These are phyloP conservation scores for Pipa parva DNA, from an alignment of 2,113 vertebrate genomes.

Conservation along the genomic window DNA sequence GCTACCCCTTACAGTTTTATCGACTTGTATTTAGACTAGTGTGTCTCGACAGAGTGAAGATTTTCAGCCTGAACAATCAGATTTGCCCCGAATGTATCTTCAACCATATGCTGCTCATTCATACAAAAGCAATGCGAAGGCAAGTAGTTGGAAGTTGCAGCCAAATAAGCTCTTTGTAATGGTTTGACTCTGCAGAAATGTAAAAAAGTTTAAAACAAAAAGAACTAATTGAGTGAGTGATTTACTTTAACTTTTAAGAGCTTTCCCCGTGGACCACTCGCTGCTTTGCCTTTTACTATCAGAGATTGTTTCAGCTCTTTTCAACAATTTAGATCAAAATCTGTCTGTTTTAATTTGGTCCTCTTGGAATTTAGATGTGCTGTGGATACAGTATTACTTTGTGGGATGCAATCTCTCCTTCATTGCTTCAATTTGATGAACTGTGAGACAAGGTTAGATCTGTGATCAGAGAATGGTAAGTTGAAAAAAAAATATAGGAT, in stretches of 20 bases:
- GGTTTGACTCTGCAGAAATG: conserved; percentile 36
- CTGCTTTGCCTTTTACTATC: conserved; percentile 11
- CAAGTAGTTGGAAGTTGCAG: conserved; percentile 24
- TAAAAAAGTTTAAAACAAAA: conserved; percentile 15
- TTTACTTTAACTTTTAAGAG: conserved; percentile 33
- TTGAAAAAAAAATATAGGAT: too few relatives aligned
- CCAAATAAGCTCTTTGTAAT: conserved; percentile 33
- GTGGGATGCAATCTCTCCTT: too few relatives aligned
- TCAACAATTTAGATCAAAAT: conserved; percentile 1
- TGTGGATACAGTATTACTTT: too few relatives aligned
- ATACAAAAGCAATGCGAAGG: conserved; percentile 13
- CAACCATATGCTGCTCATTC: conserved; percentile 28
- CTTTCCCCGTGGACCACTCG: conserved; percentile 22
- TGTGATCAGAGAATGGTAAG: too few relatives aligned
- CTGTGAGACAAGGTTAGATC: too few relatives aligned
- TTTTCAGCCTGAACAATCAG: conserved; percentile 23
- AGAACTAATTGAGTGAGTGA: conserved; percentile 37
- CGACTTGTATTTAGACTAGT: conserved; percentile 32
- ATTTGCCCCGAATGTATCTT: conserved; percentile 24
- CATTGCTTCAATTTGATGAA: too few relatives aligned
- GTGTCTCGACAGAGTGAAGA: conserved; percentile 22
- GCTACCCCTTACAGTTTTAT: conserved; percentile 17
- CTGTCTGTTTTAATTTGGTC: conserved; percentile 5
- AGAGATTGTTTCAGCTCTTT: conserved; percentile 9
- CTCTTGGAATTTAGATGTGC: not conserved